Conservation (phyloP, 2,797 vertebrate genomes). For the Spinus olivaceus region DNA sequence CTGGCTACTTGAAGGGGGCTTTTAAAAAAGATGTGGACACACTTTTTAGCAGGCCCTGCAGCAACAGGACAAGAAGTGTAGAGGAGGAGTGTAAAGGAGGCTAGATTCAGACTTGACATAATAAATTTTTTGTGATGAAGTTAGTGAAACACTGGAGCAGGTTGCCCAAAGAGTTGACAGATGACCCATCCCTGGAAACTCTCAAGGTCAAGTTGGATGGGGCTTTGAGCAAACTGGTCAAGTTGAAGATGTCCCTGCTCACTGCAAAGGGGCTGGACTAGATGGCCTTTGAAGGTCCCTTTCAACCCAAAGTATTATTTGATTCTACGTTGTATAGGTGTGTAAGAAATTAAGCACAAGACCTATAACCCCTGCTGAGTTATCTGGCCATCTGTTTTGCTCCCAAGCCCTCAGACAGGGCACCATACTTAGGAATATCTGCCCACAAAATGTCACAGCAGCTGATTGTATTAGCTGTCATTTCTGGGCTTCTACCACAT, state of each 20-base stretch:
- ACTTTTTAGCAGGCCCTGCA: neutral
- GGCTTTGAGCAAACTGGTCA: neutral
- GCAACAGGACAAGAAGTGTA: neutral
- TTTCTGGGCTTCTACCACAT: neutral
- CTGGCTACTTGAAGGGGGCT: neutral
- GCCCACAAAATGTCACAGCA: neutral
- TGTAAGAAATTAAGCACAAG: neutral
- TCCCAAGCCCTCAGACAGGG: neutral
- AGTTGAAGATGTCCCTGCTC: neutral
- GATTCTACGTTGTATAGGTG: neutral
- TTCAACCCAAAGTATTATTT: neutral
- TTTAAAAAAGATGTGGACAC: neutral
- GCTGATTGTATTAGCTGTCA: neutral
- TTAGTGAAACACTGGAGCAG: neutral
- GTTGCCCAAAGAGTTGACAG: neutral
- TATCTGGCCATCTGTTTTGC: neutral
- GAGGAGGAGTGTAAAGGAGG: too few species aligned
- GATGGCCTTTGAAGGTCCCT: neutral
- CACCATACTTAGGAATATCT: neutral
- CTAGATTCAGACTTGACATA: neutral
- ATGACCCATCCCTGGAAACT: neutral
- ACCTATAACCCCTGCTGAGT: neutral
- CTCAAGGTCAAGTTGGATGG: neutral
- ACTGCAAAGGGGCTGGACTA: neutral
- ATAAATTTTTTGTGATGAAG: neutral